phyloP scores from a whole-genome alignment of 2,113 vertebrate species.

The Parus major region DNA sequence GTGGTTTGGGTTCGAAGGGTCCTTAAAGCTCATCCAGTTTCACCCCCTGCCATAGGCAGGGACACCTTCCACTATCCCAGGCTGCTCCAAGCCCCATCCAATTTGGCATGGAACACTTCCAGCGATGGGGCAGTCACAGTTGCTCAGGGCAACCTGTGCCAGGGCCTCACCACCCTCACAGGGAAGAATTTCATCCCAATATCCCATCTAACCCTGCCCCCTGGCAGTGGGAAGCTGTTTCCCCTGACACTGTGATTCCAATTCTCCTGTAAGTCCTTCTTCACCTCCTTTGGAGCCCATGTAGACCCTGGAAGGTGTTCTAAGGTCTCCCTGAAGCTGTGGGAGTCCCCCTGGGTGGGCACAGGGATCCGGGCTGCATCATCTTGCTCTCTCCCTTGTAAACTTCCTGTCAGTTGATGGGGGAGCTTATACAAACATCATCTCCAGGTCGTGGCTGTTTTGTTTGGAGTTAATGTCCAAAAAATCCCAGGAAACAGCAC shows the following conservation, averaged over 20 bases:
- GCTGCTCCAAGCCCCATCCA: background rate
- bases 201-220: background rate
- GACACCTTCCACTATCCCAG: background rate
- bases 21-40: background rate
- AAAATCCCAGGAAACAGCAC: background rate
- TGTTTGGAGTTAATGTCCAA: background rate
- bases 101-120: background rate
- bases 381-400: background rate
- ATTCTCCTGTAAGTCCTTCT: background rate
- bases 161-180: background rate
- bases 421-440: background rate
- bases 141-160: rapidly evolving
- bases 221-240: background rate
- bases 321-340: background rate
- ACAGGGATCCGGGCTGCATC: background rate
- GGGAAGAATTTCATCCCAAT: background rate
- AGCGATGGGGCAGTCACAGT: background rate
- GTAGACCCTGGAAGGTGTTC: background rate
- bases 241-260: background rate
- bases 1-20: background rate
- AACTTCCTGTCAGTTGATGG: background rate
- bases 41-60: background rate
- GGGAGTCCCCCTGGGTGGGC: background rate
- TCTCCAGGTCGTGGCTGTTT: background rate
- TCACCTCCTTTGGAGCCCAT: background rate